Base-by-base conservation (phyloP, 2,888 invertebrate genomes). In the Lasioglossum lativentre region DNA sequence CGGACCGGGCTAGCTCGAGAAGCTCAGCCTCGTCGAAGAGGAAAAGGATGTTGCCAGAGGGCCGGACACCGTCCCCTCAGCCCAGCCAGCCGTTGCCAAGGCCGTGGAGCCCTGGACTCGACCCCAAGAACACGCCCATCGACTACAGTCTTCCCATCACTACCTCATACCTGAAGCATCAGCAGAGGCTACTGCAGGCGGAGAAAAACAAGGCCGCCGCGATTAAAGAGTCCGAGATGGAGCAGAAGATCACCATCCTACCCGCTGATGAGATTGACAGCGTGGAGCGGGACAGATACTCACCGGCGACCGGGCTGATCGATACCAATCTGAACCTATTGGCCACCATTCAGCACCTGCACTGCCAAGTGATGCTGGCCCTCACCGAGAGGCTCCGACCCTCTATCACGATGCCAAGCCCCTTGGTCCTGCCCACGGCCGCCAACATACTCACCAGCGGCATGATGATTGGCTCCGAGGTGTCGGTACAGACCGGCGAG, bases 91-190 rank as follows among this genome's bases (percentile, higher is more conserved):
- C 95, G 34, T 86, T 94, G 63, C 89, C 94, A 79, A 92, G 93
- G 87, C 94, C 95, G 30, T 95, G 95, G 95, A 94, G 94, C 77
- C 95, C 95, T 27, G 92, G 94, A 42, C 85, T 93, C 72, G 94
- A 94, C 82, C 92, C 94, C 34, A 94, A 94, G 87, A 93, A 93
- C 86, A 93, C 94, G 78, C 94, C 95, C 75, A 97, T 97, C 89
- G 98, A 98, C 95, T 98, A 97, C 96, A 98, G 97, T 93, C 96
- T 98, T 93, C 98, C 98, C 73, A 98, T 98, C 91, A 98, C 98
- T 74, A 98, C 98, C 78, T 98, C 98, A 56, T 98, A 98, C 95
- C 96, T 98, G 95, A 98, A 98, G 94, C 97, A 98, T 93, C 98
- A 98, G 96, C 96, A 97, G 94, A 97, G 96, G 94, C 96, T 98